Percentiles rank a stretch among this genome's conserved stretches.
phyloP scores from a whole-genome alignment of 2,888 invertebrate species.

The Colostygia pectinataria region DNA sequence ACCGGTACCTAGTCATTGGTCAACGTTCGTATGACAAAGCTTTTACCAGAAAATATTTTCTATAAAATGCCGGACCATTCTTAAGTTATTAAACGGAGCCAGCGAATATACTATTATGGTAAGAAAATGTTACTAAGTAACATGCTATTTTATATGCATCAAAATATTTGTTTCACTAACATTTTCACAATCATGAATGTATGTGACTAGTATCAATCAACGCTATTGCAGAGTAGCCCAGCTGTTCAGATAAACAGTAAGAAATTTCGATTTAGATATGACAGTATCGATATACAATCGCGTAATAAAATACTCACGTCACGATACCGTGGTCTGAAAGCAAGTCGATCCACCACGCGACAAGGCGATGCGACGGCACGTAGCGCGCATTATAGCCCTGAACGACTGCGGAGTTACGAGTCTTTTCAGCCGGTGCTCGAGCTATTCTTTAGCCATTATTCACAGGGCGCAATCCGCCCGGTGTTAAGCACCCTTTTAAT shows the following conservation, averaged over 20 bases:
- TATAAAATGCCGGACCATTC: conserved; percentile 39
- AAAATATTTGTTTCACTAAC: no score
- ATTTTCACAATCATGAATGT: no score
- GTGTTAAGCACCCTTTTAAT: conserved; percentile 66
- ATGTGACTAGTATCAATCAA: no score
- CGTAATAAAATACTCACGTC: conserved; percentile 53
- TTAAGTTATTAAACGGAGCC: conserved; percentile 32
- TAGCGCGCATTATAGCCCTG: conserved; percentile 59
- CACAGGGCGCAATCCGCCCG: conserved; percentile 61
- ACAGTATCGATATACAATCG: conserved; percentile 22
- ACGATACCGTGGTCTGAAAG: conserved; percentile 34
- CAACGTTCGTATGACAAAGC: conserved; percentile 49
- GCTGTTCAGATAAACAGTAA: no score
- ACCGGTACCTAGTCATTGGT: conserved; percentile 41
- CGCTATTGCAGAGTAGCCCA: no score
- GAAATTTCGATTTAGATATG: conserved; percentile 1
- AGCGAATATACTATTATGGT: not conserved
- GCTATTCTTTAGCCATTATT: conserved; percentile 69
- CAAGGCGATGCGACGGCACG: conserved; percentile 47
- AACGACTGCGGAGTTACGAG: conserved; percentile 67
- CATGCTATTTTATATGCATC: no score
- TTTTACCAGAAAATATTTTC: conserved; percentile 46
- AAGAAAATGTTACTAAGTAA: no score
- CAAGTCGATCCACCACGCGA: conserved; percentile 27
- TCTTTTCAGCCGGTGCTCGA: conserved; percentile 58